A percentile compares a stretch with the other conserved stretches of the same genome.
Conservation (phyloP, 2,113 vertebrate genomes). For the Catharus bicknelli region DNA sequence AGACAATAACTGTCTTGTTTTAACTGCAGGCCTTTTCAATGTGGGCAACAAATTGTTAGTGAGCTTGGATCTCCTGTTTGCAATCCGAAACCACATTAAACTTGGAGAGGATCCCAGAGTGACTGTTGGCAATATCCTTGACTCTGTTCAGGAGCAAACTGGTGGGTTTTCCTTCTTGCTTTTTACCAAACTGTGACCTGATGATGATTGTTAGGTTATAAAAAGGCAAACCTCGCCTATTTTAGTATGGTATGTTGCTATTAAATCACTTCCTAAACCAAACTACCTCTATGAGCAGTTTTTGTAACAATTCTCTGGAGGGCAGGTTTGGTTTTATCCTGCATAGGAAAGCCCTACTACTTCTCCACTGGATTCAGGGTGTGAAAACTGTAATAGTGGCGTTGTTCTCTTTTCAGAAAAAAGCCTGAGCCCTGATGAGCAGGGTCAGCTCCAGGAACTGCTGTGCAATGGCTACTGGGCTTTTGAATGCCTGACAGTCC, state of each 20-base stretch:
- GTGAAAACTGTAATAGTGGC: background rate
- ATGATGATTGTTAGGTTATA: background rate
- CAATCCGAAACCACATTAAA: constrained; percentile 86
- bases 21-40: constrained; percentile 90
- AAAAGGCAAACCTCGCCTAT: background rate
- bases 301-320: background rate
- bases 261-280: background rate
- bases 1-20: background rate
- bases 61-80: constrained; percentile 93
- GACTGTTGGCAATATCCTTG: constrained; percentile 75
- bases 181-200: background rate
- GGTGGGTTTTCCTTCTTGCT: constrained; percentile 67
- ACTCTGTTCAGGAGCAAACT: constrained; percentile 84
- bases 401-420: constrained; percentile 78
- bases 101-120: constrained; percentile 85
- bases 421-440: constrained; percentile 77
- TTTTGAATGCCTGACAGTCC: constrained; percentile 92
- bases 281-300: background rate
- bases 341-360: background rate
- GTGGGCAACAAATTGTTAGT: constrained; percentile 92
- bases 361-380: background rate
- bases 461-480: constrained; percentile 95
- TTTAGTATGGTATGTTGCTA: background rate
- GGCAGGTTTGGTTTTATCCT: background rate
- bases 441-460: constrained; percentile 84